These are phyloP conservation scores for Aleiodes alternator DNA, from an alignment of 2,888 invertebrate genomes.

Conservation along the genomic window DNA sequence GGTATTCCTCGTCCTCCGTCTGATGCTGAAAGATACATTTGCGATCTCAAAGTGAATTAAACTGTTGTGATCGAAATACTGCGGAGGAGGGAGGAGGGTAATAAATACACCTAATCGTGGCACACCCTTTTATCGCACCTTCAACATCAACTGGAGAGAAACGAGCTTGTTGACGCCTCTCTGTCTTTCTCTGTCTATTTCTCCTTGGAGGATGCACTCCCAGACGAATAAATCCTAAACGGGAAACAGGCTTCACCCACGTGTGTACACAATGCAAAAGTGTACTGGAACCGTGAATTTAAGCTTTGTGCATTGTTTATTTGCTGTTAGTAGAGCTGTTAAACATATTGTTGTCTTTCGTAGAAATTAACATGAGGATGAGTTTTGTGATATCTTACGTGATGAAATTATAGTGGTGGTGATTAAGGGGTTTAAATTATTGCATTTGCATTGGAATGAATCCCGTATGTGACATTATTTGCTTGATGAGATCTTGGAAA, in stretches of 20 bases:
- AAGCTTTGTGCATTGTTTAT: constrained; percentile 1
- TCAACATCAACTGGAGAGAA: constrained; percentile 15
- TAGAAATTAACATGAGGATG: constrained; percentile 1
- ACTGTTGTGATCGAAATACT: not conserved
- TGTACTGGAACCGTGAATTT: constrained; percentile 4
- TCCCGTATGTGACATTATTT: too few species aligned
- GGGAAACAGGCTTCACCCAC: constrained; percentile 41
- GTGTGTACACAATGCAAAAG: constrained; percentile 15
- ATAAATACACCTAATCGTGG: constrained; percentile 39
- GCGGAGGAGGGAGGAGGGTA: constrained; percentile 1
- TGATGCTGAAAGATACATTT: too few species aligned
- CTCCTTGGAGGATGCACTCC: constrained; percentile 18
- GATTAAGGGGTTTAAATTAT: too few species aligned
- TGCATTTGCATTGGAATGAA: too few species aligned
- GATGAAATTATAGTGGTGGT: not conserved
- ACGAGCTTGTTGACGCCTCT: constrained; percentile 27
- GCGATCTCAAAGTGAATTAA: constrained; percentile 6
- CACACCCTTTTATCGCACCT: constrained; percentile 45
- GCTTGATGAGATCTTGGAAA: too few species aligned
- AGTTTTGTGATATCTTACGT: not conserved
- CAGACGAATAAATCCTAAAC: constrained; percentile 45
- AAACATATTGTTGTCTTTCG: constrained; percentile 13
- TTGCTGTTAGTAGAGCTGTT: constrained; percentile 11
- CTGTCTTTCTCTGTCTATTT: not conserved
- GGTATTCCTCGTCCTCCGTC: not conserved